Base-by-base conservation (phyloP, 1,140 invertebrate genomes). In the Heliconius nattereri region DNA sequence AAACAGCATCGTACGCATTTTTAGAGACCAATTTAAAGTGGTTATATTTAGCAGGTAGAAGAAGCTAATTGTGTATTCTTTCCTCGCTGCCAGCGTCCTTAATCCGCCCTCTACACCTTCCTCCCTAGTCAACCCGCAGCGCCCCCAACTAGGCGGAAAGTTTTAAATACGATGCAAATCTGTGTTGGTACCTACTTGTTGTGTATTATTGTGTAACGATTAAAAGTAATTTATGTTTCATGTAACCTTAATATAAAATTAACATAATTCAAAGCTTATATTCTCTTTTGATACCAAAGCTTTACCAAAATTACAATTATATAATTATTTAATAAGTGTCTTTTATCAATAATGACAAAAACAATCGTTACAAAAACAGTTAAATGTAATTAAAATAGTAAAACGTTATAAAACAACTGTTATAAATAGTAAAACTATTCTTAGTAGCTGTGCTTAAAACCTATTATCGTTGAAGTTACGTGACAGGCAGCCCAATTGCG, bases 41-140 rank as follows among this genome's bases (percentile, higher is more conserved):
- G 91, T 84, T 87, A 90, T 90, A 87, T 90, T 78, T 84, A 91
- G 87, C 92, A 94, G 92, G 92, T 94, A 94, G 90, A 81, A 86
- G 86, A 85, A 84, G 91, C 92, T 94, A 94, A 94, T 94, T 94
- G 90, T 93, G 92, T 94, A 94, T 94, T 94, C 92, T 93, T 94
- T 94, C 89, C 92, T 93, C 91, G 92, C 88, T 90, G 85, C 85
- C 84, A 87, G 85, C 89, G 88, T 91, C 90, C 92, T 94, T 93
- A 94, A 94, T 93, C 92, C 91, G 86, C 87, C 90, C 91, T 87
- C 84, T 85, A 85, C 85, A 81, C 80, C 86, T 87, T 86, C 85
- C 80, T 81, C 85, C 85, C 86, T 80, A 80, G 84, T 78, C 78
- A 80, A 85, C 78, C 76, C 78, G 71, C 79, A 80, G 80, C 79